These are phyloP conservation scores for Pasiphila rectangulata DNA, from an alignment of 2,888 invertebrate genomes.

Conservation along the genomic window DNA sequence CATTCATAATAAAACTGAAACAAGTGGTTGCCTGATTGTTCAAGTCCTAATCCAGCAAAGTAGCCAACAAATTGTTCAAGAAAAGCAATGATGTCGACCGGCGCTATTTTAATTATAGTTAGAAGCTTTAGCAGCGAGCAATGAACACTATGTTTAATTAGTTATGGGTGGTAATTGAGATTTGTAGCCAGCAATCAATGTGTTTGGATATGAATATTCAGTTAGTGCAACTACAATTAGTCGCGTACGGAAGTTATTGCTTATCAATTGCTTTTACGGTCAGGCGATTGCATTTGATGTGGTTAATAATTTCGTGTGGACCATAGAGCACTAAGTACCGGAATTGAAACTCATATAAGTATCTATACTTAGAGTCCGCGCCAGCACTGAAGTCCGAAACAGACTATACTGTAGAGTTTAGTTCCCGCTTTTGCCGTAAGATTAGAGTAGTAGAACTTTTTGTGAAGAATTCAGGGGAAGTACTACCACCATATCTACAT, in stretches of 20 bases:
- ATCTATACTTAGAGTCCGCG: not conserved
- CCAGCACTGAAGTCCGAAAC: no score
- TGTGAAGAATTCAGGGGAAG: no score
- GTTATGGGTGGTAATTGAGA: slow-evolving; percentile 17
- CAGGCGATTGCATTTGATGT: slow-evolving; percentile 4
- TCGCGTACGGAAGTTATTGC: not conserved
- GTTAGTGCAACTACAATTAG: not conserved
- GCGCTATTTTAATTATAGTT: slow-evolving; percentile 16
- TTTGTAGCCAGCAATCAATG: slow-evolving; percentile 13
- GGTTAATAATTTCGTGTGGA: not conserved
- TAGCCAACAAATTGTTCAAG: slow-evolving; percentile 6
- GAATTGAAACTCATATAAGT: not conserved
- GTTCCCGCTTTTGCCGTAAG: no score
- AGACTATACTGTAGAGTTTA: no score
- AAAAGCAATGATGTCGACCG: slow-evolving; percentile 12
- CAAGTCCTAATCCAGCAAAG: no score
- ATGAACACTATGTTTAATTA: slow-evolving; percentile 16
- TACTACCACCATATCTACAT: no score
- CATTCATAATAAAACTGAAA: no score
- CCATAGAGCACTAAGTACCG: not conserved
- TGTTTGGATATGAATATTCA: not conserved
- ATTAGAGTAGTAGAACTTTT: no score
- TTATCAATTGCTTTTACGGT: slow-evolving; percentile 1
- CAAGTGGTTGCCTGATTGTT: no score
- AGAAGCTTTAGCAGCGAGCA: slow-evolving; percentile 5